Base-by-base conservation (phyloP, 2,888 invertebrate genomes). In the Cataglyphis livida region DNA sequence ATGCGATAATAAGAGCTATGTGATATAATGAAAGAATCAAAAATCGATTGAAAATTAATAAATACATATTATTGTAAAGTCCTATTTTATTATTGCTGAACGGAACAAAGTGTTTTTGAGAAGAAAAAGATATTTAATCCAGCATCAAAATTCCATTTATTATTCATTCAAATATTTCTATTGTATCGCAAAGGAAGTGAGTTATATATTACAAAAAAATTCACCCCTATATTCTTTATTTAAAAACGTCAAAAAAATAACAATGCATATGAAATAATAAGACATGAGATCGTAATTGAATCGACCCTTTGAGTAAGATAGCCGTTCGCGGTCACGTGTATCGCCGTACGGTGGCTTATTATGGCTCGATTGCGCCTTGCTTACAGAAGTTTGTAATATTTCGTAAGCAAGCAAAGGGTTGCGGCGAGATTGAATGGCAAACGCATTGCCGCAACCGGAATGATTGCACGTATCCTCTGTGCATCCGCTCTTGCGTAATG, bases 301-400 rank as follows among this genome's bases (percentile, higher is more conserved):
- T 88, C 68, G 51, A 61, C 65, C 66, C 57, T 64, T 44, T 73
- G 38, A 68, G 61, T 64, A 62, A 81, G 81, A 85, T 83, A 85
- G 85, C 79, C 82, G 71, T 84, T 84, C 35, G 73, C 75, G 59
- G 61, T 44, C 32, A 51, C 28, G 74, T 81, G 32, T 88, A 89
- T 88, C 83, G 83, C 71, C 35, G 44, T 61, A 54, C n/a, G 81
- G 78, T 32, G 71, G 85, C 85, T 91, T 89, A 91, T 91, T 91
- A 91, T 88, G 90, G 89, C 91, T 89, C 87, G 91, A 87, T 91
- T 89, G 89, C 87, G 89, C 87, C 86, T 84, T 84, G 83, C 89
- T 87, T 57, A 57, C 81, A 70, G 83, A 76, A 89, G 92, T 89
- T 90, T 87, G 89, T 88, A 87, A 89, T 91, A 91, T 89, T 91